Evolutionary conservation across 2,113 vertebrate species (phyloP).

Genomic region (Spheniscus mendiculus): DNA sequence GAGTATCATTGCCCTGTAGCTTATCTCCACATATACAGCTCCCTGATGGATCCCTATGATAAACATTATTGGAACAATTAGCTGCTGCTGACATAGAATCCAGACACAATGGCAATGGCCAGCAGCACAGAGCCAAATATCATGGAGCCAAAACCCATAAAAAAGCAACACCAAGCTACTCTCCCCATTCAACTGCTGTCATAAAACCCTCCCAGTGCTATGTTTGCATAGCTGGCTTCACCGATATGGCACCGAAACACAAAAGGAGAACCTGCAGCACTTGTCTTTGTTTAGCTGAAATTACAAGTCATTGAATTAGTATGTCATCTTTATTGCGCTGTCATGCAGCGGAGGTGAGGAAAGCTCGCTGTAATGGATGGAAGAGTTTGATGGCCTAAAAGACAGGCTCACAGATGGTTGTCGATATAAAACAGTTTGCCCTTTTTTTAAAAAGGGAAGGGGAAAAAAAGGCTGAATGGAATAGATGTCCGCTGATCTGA

Average conservation of each 20-base stretch:
- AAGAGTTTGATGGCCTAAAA: constrained; percentile 82
- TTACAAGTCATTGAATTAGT: constrained; percentile 91
- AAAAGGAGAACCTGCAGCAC: constrained; percentile 81
- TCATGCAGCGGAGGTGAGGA: constrained; percentile 80
- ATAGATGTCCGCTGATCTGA: constrained; percentile 58
- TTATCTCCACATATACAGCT: constrained; percentile 89
- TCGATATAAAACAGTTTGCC: constrained; percentile 77
- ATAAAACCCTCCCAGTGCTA: constrained; percentile 82
- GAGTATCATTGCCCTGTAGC: constrained; percentile 82
- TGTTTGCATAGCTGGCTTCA: constrained; percentile 86
- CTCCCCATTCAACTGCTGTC: constrained; percentile 80
- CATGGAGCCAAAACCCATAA: constrained; percentile 82
- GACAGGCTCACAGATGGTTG: constrained; percentile 84
- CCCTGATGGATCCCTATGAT: constrained; percentile 85
- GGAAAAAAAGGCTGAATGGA: constrained; percentile 3
- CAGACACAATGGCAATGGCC: constrained; percentile 80
- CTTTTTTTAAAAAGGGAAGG: neutral
- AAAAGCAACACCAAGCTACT: constrained; percentile 79
- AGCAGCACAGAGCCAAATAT: constrained; percentile 79
- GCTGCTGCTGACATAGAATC: constrained; percentile 83
- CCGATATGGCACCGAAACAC: constrained; percentile 81
- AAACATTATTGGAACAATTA: constrained; percentile 91
- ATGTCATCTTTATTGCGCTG: constrained; percentile 90
- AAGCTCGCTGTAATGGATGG: constrained; percentile 81
- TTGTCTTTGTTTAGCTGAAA: constrained; percentile 84